Conservation (phyloP, 2,797 vertebrate species). For the Ambastaia sidthimunki region DNA sequence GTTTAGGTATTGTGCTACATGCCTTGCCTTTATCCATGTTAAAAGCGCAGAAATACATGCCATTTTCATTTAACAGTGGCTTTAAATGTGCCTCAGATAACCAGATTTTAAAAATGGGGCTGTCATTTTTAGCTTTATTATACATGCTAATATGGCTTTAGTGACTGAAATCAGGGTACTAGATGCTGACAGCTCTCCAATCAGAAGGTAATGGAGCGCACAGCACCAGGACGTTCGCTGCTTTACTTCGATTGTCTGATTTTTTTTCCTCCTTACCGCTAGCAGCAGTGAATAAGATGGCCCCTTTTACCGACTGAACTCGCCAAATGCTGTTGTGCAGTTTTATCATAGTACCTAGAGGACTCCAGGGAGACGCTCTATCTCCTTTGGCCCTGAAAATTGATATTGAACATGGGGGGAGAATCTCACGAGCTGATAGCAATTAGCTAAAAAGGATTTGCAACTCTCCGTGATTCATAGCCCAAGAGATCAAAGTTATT, state of each 20-base stretch:
- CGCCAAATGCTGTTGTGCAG: slow-evolving; percentile 93
- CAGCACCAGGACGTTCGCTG: slow-evolving; percentile 76
- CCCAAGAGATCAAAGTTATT: slow-evolving; percentile 91
- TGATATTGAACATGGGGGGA: slow-evolving; percentile 98
- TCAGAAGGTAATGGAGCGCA: slow-evolving; percentile 81
- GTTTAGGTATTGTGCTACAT: background rate
- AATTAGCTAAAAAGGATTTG: slow-evolving; percentile 99
- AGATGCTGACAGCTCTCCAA: slow-evolving; percentile 53
- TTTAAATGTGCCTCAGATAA: background rate
- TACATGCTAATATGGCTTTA: background rate
- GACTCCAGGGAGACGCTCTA: slow-evolving; percentile 88
- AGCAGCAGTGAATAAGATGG: slow-evolving; percentile 73
- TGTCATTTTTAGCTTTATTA: background rate
- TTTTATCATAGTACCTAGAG: slow-evolving; percentile 86
- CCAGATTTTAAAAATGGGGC: background rate
- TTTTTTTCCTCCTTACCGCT: slow-evolving; percentile 79
- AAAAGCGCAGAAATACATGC: background rate
- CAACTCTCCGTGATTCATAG: slow-evolving; percentile 94
- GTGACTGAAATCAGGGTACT: slow-evolving; percentile 6
- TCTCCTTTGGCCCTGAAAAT: slow-evolving; percentile 96
- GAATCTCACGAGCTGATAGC: slow-evolving; percentile 95
- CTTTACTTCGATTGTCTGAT: slow-evolving; percentile 75
- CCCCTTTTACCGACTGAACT: slow-evolving; percentile 75
- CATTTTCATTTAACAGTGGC: background rate
- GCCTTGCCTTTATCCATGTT: background rate